Base-by-base conservation (phyloP, 1,140 invertebrate species). In the Meloidogyne chitwoodi region DNA sequence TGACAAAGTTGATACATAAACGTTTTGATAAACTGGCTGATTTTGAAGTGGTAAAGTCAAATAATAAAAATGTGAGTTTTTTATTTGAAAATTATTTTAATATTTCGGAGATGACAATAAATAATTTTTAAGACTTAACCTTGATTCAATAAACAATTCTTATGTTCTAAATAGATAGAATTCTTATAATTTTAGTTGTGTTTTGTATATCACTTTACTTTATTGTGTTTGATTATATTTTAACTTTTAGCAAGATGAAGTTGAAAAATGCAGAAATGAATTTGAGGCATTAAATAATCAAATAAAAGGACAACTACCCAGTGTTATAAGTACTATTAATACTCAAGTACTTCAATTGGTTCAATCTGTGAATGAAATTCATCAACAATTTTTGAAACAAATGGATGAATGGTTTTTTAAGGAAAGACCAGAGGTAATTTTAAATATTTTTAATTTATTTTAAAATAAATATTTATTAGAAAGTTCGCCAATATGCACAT, bases 1-100 rank as follows among this genome's bases (percentile, higher is more conserved):
- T 77, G n/a, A 72, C 75, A 0, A 82, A 84, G 64, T 75, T 83
- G 61, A 82, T 83, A 22, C 75, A 84, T n/a, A 84, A 84, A 77
- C 62, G 81, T 12, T 83, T 74, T 66, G 81, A 83, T 68, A 83
- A 83, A 75, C 62, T 83, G 24, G 81, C 81, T 26, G 81, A 83
- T 56, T 83, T 76, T 56, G 83, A 83, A 61, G 77, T 56, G 10
- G 83, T 83, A 0, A 68, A 75, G 14, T 29, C 62, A 24, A 68
- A 34, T 16, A 75, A 81, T 22, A 81, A 81, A 67, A 77, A 67
- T 77, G 76, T 75, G 2, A 72, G 16, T 29, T 72, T 22, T 22
- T 29, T 16, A 22, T 38, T 38, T 38, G 10, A 31, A 31, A 16
- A 19, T 1, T 16, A 14, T 41, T 31, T 5, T 41, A 38, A 24